phyloP scores from a whole-genome alignment of 1,140 invertebrate genomes.

The Drosophila kohkoa region DNA sequence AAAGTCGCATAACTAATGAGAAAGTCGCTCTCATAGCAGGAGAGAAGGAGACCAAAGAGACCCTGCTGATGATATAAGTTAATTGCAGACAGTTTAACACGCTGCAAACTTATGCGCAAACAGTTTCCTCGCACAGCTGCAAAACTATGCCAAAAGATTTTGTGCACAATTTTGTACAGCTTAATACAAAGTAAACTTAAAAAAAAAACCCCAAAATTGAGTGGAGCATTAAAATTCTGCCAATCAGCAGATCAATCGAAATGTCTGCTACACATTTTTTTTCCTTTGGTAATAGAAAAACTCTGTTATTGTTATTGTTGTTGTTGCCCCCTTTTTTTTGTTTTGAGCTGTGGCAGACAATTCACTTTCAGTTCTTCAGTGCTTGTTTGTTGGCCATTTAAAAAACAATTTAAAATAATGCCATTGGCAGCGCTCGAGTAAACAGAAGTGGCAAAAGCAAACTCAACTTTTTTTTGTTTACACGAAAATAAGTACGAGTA shows the following conservation, averaged over 20 bases:
- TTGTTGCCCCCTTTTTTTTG: neutral
- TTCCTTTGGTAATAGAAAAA: too few relatives aligned
- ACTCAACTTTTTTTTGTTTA: constrained; percentile 43
- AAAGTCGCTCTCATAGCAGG: constrained; percentile 4
- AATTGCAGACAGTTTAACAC: constrained; percentile 36
- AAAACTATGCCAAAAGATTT: neutral
- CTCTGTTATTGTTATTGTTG: constrained; percentile 5
- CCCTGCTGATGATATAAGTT: constrained; percentile 31
- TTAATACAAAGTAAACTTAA: neutral
- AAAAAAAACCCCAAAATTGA: neutral
- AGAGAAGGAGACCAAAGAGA: neutral
- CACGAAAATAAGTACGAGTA: constrained; percentile 52
- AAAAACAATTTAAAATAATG: constrained; percentile 71
- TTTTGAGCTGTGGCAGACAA: neutral
- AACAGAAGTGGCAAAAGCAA: constrained; percentile 47
- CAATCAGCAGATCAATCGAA: constrained; percentile 36
- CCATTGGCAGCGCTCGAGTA: constrained; percentile 36
- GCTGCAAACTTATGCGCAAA: neutral
- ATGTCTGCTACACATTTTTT: constrained; percentile 3
- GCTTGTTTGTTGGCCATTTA: constrained; percentile 57
- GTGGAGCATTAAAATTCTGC: neutral
- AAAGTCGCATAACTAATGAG: constrained; percentile 47
- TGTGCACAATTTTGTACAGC: constrained; percentile 8
- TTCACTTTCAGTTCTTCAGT: constrained; percentile 27
- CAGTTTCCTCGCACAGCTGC: neutral